Base-by-base conservation (phyloP, 1,140 invertebrate genomes). In the Drosophila lowei region DNA sequence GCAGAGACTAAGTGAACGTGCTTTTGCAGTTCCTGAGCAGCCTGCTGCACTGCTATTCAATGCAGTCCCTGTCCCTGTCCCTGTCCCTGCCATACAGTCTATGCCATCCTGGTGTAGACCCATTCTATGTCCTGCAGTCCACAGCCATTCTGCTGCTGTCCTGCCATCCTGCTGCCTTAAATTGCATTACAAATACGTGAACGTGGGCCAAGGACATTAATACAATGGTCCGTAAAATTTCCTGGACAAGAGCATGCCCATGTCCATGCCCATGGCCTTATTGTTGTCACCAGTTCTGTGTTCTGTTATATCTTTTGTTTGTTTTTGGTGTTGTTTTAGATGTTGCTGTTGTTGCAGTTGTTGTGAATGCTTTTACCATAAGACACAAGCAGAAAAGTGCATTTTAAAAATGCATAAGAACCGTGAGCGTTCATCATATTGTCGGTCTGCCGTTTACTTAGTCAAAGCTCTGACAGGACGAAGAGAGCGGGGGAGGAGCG, bases 401-500 rank as follows among this genome's bases (percentile, higher is more conserved):
- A 81, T 85, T 85, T 85, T 85, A 85, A 85, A 85, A 85, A 85
- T 85, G 73, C 83, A 85, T 84, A 72, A 64, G 72, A 67, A 48
- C 65, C 79, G 85, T 85, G 79, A 85, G 76, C 59, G 52, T 65
- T 76, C 52, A 60, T 79, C 77, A 79, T 75, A 79, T 60, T 70
- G 77, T 65, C 72, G 64, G 47, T 53, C 41, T 74, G 71, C 57
- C 52, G 66, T 74, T 79, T 79, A 79, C 77, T 79, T 61, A 49
- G 42, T 28, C 43, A 11, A 34, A 55, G 60, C 30, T 61, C 53
- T 25, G 38, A 42, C 38, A 11, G 44, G 50, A 30, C 16, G 43
- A 64, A 34, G 9, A 25, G 34, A 61, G 50, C 49, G 9, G 7
- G 15, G 11, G 11, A 41, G 34, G 13, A 28, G 13, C 23, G 23